Evolutionary conservation across 2,113 vertebrate genomes (phyloP), one percentile per base, ranked within the genome.

Genomic region (Nematolebias whitei): DNA sequence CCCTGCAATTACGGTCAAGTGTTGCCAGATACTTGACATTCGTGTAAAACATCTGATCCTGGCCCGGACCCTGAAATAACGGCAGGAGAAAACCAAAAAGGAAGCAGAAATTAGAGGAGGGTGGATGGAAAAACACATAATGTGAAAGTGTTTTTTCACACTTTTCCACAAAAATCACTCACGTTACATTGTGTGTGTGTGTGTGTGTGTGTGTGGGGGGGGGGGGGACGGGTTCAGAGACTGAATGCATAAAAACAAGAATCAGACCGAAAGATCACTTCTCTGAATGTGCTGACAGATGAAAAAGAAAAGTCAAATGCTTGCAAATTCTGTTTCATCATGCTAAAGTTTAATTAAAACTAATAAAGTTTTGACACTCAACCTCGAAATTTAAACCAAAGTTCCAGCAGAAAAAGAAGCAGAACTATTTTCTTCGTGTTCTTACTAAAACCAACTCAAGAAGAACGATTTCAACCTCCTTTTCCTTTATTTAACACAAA

Each of bases 1-100:
- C n/a, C 39, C 75, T 82, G 32, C 55, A 86, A 83, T 84, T 83
- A 76, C 40, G 66, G 59, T 75, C 68, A 61, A 76, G 63, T 64
- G 32, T 56, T 1, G 12, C 55, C 73, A 81, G 78, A 70, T 72
- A 73, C 39, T 70, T 71, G 70, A 80, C 68, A 47, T 85, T 35
- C 58, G 63, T 79, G 71, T 74, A 66, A 59, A 62, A 45, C 29
- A 78, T 75, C 32, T 60, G 49, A 79, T 57, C 53, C 13, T 7
- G 51, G 68, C 24, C 58, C 54, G 2, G 15, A 56, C 12, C 55
- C 62, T 41, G 41, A 53, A 63, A 69, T 7, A 14, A 71, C 0
- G 1, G 48, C 15, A 71, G 67, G 63, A 57, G 45, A 68, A 68
- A 81, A 72, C 53, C 24, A 71, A 74, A 53, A 76, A 66, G 32